Base-by-base conservation (phyloP, 2,888 invertebrate species). In the Orthonevra nobilis region DNA sequence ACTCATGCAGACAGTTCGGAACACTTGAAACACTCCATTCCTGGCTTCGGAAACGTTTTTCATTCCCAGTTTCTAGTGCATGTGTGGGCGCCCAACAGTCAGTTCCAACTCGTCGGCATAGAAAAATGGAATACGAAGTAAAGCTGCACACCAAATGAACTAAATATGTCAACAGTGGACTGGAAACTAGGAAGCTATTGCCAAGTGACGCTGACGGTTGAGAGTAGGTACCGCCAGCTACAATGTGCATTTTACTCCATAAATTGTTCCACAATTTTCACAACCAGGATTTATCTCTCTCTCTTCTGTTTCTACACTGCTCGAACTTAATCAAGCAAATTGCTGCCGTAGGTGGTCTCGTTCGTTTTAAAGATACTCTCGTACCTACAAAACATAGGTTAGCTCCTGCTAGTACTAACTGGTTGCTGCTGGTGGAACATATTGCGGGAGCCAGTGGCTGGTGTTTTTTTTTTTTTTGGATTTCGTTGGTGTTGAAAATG, bases 311-410 rank as follows among this genome's bases (percentile, higher is more conserved):
- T 28, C n/a, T n/a, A n/a, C n/a, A n/a, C n/a, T n/a, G n/a, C 52
- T 70, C 28, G 75, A 77, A 77, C 75, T 77, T 77, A 77, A 77
- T 77, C 75, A 70, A 69, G 75, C 75, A 77, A 77, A 77, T 77
- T 77, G 75, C 70, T 64, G 58, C 64, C 70, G 36, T 69, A 23
- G 69, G 63, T 70, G 50, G 75, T 54, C 28, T 44, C 9, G 58
- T 14, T 19, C 28, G 28, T 26, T 30, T n/a, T n/a, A n/a, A n/a
- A n/a, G n/a, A n/a, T n/a, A n/a, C n/a, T n/a, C n/a, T n/a, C n/a
- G n/a, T n/a, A n/a, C n/a, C n/a, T n/a, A n/a, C n/a, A n/a, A n/a
- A n/a, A n/a, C n/a, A n/a, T n/a, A n/a, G n/a, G 30, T 34, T 26
- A 60, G 68, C n/a, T n/a, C n/a, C n/a, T n/a, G n/a, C 38, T 10